These are phyloP conservation scores for Melieria crassipennis DNA, from an alignment of 2,888 invertebrate species.

Conservation along the genomic window DNA sequence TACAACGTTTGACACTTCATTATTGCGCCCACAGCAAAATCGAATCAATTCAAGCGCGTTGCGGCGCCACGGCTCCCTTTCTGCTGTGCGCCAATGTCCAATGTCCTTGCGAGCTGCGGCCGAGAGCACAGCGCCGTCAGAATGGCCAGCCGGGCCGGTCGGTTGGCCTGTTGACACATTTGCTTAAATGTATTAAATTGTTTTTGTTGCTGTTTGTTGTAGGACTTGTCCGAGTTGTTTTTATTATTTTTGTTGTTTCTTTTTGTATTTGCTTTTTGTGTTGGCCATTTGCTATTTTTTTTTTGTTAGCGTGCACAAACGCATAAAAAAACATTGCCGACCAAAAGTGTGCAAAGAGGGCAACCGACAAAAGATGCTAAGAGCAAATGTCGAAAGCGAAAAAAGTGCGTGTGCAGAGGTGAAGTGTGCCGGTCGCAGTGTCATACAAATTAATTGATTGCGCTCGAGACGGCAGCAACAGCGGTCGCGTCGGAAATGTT, in stretches of 20 bases:
- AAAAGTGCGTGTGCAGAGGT: too few species aligned
- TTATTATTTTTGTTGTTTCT: not conserved
- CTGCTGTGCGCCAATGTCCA: constrained; percentile 36
- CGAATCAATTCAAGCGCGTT: constrained; percentile 55
- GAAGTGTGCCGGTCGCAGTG: too few species aligned
- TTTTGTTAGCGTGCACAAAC: not conserved
- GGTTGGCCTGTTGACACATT: constrained; percentile 37
- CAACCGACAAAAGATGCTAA: too few species aligned
- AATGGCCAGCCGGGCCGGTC: not conserved
- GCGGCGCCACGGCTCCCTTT: constrained; percentile 22
- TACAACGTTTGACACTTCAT: constrained; percentile 62
- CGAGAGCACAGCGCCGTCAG: not conserved
- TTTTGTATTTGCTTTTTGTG: constrained; percentile 40
- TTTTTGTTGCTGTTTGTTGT: constrained; percentile 8
- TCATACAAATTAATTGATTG: too few species aligned
- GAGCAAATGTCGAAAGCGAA: too few species aligned
- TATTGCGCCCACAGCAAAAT: constrained; percentile 57
- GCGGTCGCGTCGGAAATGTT: too few species aligned
- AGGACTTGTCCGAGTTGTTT: constrained; percentile 38
- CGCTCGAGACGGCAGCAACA: too few species aligned
- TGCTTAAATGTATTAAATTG: constrained; percentile 36
- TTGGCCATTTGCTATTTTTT: not conserved
- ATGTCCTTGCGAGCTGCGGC: constrained; percentile 7
- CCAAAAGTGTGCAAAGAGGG: too few species aligned
- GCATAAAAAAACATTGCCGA: constrained; percentile 40